Evolutionary conservation across 2,113 vertebrate genomes (phyloP).

Genomic region (Orycteropus afer): DNA sequence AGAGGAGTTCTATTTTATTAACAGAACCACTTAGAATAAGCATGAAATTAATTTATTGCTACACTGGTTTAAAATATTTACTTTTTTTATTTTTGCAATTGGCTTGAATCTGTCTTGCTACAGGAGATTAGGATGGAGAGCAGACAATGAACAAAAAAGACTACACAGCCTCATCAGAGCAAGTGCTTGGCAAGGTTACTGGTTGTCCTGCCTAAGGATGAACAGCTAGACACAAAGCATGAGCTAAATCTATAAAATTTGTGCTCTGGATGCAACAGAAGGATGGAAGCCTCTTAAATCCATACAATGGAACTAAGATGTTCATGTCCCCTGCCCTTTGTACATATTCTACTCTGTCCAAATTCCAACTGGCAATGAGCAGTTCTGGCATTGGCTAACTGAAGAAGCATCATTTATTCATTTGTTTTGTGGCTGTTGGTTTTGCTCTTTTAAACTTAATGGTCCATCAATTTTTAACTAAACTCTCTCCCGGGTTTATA

Average conservation of each 20-base stretch:
- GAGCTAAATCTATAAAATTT: neutral
- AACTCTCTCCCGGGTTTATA: slow-evolving; percentile 52
- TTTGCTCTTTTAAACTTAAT: slow-evolving; percentile 74
- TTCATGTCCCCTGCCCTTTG: neutral
- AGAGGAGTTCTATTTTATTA: slow-evolving; percentile 66
- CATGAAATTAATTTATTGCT: slow-evolving; percentile 74
- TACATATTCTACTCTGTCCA: neutral
- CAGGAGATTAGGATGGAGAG: slow-evolving; percentile 11
- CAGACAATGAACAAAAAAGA: slow-evolving; percentile 38
- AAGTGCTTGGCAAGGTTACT: neutral
- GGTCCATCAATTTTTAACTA: slow-evolving; percentile 67
- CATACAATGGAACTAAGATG: neutral
- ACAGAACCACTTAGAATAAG: slow-evolving; percentile 52
- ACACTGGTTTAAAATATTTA: slow-evolving; percentile 71
- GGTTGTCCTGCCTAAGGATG: neutral
- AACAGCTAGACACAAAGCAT: neutral
- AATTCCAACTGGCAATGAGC: slow-evolving; percentile 32
- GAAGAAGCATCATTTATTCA: slow-evolving; percentile 65
- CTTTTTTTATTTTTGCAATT: slow-evolving; percentile 44
- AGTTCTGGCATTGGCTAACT: slow-evolving; percentile 44
- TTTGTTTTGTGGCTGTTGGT: slow-evolving; percentile 57
- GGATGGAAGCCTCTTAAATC: neutral
- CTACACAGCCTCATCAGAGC: neutral
- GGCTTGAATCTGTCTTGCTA: slow-evolving; percentile 24
- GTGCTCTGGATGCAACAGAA: slow-evolving; percentile 11